Evolutionary conservation across 1,140 invertebrate genomes (phyloP), one percentile per base, ranked within the genome.

Genomic region (Dolichoris vasculosae): DNA sequence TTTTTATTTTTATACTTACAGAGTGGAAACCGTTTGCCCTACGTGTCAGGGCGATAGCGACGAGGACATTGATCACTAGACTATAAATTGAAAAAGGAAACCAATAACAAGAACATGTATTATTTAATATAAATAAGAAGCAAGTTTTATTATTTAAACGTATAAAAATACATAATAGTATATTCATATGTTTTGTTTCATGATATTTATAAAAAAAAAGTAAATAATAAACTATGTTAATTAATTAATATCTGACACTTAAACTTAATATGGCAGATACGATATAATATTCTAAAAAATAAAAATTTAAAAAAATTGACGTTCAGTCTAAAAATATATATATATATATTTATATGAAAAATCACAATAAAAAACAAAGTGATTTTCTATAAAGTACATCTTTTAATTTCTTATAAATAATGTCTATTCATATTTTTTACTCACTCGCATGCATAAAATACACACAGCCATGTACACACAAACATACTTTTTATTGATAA

Each of bases 101-200:
- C 43, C 79, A 38, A 63, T 71, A 73, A 0, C 20, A n/a, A 38
- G 26, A 46, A 73, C 73, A 48, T 82, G 59, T 9, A 43, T n/a
- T 9, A 73, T 30, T 0, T 73, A 82, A 69, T 82, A 83, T 79
- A 86, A 83, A 86, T 83, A 80, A 73, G 13, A 59, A 26, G 15
- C 7, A 73, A 46, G 38, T 73, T 86, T 86, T 86, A 86, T 86
- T 86, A 73, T 63, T 86, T 40, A 79, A 86, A 79, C 1, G 30
- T 46, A 17, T 79, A 79, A 86, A 83, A 86, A 83, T 83, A 79
- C 76, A 83, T 77, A 55, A 81, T 82, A 82, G 64, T 76, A 82
- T 35, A 83, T 83, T 86, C 3, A 32, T 81, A 46, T 38, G 64
- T 59, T 80, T 59, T 23, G n/a, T 76, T 83, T 32, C 15, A 71